Evolutionary conservation across 2,888 invertebrate genomes (phyloP).

Genomic region (Tenthredo notha): DNA sequence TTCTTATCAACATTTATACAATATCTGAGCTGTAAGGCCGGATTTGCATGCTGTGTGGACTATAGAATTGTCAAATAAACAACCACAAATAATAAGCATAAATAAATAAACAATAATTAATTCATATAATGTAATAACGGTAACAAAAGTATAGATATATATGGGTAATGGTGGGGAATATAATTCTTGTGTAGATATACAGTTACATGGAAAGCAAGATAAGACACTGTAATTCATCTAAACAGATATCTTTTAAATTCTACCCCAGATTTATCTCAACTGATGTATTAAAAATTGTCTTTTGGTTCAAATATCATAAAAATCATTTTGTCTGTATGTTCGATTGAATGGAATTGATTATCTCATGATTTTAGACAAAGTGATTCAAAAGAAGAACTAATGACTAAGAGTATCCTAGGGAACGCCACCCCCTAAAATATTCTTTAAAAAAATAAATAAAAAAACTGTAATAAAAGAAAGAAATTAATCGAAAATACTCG

Average conservation of each 20-base stretch:
- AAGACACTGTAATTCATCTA: not conserved
- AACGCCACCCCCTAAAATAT: constrained; percentile 35
- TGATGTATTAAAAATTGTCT: not conserved
- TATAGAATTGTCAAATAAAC: constrained; percentile 62
- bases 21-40: constrained; percentile 50
- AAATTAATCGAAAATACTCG: constrained; percentile 20
- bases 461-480: not conserved
- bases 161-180: constrained; percentile 17
- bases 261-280: not conserved
- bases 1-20: constrained; percentile 45
- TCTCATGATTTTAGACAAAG: not conserved
- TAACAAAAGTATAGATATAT: not conserved
- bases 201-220: not conserved
- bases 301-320: not conserved
- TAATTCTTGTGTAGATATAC: not conserved
- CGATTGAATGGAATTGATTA: not conserved
- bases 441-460: no score
- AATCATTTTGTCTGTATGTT: not conserved
- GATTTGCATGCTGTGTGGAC: constrained; percentile 73
- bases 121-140: constrained; percentile 14
- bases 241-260: not conserved
- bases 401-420: constrained; percentile 6
- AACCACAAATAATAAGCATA: constrained; percentile 19
- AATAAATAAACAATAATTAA: constrained; percentile 29
- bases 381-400: not conserved